Evolutionary conservation across 2,113 vertebrate species (phyloP).

Genomic region (Anguilla japonica): DNA sequence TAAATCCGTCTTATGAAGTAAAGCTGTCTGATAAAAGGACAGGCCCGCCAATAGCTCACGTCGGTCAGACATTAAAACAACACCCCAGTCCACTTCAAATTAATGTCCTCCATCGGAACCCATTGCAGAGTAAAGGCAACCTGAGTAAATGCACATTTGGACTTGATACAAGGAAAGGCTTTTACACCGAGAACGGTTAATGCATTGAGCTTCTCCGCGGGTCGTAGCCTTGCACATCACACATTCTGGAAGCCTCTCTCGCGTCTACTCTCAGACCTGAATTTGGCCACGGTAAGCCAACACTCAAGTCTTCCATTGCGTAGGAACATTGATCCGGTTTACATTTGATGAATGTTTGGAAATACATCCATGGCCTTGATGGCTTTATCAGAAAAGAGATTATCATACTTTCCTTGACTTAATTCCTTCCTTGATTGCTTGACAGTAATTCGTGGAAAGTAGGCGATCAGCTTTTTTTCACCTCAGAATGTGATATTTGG

Average conservation of each 20-base stretch:
- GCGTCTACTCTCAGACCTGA: neutral
- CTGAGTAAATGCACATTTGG: slow-evolving; percentile 68
- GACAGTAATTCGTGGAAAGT: slow-evolving; percentile 8
- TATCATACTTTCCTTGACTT: slow-evolving; percentile 3
- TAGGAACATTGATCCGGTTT: slow-evolving; percentile 8
- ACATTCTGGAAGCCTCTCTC: neutral
- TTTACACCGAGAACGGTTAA: slow-evolving; percentile 62
- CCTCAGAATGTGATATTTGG: neutral
- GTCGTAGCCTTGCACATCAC: slow-evolving; percentile 36
- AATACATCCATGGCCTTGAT: neutral
- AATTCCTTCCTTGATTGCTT: neutral
- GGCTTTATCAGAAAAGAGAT: neutral
- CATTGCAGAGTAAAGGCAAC: slow-evolving; percentile 14
- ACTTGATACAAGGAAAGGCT: slow-evolving; percentile 65
- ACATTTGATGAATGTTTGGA: slow-evolving; percentile 9
- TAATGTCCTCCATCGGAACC: slow-evolving; percentile 38
- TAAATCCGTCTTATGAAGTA: neutral
- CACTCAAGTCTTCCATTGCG: slow-evolving; percentile 13
- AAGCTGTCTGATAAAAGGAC: neutral
- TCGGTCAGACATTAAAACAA: slow-evolving; percentile 53
- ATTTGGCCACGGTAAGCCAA: slow-evolving; percentile 16
- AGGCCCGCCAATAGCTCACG: neutral
- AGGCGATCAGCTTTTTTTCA: neutral
- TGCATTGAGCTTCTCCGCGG: slow-evolving; percentile 38
- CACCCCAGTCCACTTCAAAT: slow-evolving; percentile 57